Evolutionary conservation across 2,888 invertebrate species (phyloP), one percentile per base, ranked within the genome.

Genomic region (Drosophila borealis): DNA sequence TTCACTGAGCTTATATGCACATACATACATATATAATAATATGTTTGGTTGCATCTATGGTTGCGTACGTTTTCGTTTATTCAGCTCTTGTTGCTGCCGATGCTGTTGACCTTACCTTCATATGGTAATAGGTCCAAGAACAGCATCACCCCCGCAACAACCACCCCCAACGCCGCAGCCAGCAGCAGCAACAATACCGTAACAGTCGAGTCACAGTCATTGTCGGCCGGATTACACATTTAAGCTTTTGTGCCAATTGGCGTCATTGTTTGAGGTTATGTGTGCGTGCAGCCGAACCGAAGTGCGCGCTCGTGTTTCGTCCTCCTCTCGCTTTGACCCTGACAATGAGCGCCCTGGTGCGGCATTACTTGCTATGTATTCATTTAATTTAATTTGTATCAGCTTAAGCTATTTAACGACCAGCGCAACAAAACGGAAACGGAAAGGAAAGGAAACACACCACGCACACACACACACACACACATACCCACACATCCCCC

Each of bases 351-450:
- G 33, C 68, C 60, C 56, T 61, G 62, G 53, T 59, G 66, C 51
- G 63, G 59, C 55, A 70, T 75, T 70, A 73, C 69, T 71, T 68
- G 71, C 61, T 76, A 76, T 69, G 81, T 77, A 64, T 81, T 81
- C 81, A 71, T 77, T 77, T 80, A 81, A 81, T 81, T 81, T 77
- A 81, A 81, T 81, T 81, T 81, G 79, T 73, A 63, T 72, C 78
- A 75, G 75, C 79, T 80, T 80, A 78, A 78, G 78, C 72, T 63
- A 75, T 75, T 80, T 80, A 80, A 80, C 74, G 78, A 45, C 59
- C 70, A 70, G 25, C 67, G 44, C 53, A 68, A 68, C 65, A 79
- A 65, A 73, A 67, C 77, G 70, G 77, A 79, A 79, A 79, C 78
- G 76, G 80, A 80, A 72, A 68, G 76, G 80, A 80, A 72, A 68